Evolutionary conservation across 2,797 vertebrate genomes (phyloP).

Genomic region (Eutrigla gurnardus): DNA sequence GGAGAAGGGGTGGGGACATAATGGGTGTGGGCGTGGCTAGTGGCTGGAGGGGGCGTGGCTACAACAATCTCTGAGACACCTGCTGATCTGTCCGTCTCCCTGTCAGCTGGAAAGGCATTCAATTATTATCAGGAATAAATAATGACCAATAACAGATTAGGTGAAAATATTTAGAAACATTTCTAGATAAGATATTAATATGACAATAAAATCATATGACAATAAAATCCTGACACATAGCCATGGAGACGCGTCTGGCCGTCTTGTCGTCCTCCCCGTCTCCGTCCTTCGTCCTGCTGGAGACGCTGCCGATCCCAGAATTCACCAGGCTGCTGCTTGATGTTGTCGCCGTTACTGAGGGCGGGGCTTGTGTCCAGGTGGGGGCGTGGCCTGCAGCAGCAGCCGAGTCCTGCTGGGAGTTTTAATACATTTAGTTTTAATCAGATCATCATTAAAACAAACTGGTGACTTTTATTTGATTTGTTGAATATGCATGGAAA

Average conservation of each 20-base stretch:
- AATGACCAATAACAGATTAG: no score
- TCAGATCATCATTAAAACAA: no score
- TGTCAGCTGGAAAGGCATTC: conserved; percentile 81
- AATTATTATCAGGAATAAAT: background rate
- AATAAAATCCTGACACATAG: conserved; percentile 79
- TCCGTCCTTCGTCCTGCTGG: conserved; percentile 80
- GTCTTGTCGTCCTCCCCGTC: conserved; percentile 81
- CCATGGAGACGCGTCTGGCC: conserved; percentile 80
- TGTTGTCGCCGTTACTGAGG: background rate
- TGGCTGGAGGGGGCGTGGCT: conserved; percentile 45
- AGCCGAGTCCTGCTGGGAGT: conserved; percentile 19
- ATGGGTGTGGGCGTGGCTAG: background rate
- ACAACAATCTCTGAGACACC: conserved; percentile 79
- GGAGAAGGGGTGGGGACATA: conserved; percentile 8
- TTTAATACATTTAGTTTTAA: background rate
- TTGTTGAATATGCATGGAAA: background rate
- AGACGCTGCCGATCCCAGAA: conserved; percentile 78
- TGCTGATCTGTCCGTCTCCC: conserved; percentile 86
- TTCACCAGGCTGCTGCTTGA: conserved; percentile 69
- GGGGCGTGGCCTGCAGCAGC: background rate
- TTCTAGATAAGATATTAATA: background rate
- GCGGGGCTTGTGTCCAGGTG: conserved; percentile 27
- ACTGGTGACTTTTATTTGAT: no score
- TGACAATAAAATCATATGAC: background rate
- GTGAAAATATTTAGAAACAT: background rate